A percentile compares a stretch with the other conserved stretches of the same genome.
Evolutionary conservation across 2,113 vertebrate genomes (phyloP).

Genomic region (Lynx canadensis): DNA sequence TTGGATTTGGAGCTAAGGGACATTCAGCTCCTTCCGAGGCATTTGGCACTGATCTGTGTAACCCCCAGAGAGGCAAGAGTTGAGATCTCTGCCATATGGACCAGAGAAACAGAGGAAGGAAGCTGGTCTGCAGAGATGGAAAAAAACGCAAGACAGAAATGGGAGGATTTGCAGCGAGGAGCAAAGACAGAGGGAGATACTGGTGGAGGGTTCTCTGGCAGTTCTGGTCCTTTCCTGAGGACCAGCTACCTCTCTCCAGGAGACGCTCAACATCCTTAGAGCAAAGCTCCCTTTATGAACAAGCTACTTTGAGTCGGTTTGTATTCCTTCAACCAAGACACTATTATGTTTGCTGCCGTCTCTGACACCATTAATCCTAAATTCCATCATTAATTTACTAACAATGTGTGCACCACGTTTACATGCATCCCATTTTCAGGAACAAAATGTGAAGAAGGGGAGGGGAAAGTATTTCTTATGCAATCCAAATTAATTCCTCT

Average conservation of each 20-base stretch:
- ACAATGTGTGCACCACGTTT: background rate
- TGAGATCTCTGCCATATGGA: background rate
- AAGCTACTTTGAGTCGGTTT: background rate
- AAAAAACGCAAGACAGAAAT: background rate
- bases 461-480: background rate
- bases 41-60: background rate
- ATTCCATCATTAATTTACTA: background rate
- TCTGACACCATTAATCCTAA: background rate
- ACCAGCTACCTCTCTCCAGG: background rate
- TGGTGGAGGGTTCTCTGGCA: background rate
- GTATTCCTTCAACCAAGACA: background rate
- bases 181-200: background rate
- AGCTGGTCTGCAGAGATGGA: background rate
- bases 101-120: background rate
- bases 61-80: background rate
- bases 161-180: rapidly evolving
- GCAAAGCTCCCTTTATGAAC: background rate
- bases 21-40: background rate
- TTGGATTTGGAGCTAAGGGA: background rate
- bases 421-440: background rate
- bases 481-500: background rate
- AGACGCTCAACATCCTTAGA: background rate
- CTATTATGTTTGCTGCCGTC: background rate
- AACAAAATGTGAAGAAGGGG: slow-evolving; percentile 33
- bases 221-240: background rate